Conservation (phyloP, 37 sponge, comb jelly and placozoan genomes). For the Tethya wilhelma region DNA sequence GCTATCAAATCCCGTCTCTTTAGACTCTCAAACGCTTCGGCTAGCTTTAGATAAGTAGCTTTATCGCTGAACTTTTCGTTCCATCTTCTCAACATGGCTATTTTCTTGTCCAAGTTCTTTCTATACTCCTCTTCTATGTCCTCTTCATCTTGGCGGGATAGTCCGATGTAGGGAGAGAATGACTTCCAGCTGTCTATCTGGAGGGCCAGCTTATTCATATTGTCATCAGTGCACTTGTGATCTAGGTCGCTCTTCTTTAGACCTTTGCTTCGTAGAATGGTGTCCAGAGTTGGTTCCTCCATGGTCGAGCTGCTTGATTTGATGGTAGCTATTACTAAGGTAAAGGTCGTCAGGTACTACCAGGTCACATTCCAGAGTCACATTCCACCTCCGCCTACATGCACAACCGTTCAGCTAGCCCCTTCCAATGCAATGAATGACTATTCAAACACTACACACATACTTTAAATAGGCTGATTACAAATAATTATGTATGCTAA, state of each 20-base stretch:
- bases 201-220: background rate
- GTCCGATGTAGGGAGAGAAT: constrained; percentile 8
- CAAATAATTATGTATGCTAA: too few relatives aligned
- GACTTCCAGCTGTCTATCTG: background rate
- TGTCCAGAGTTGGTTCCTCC: constrained; percentile 4
- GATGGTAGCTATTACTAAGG: too few relatives aligned
- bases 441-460: too few relatives aligned
- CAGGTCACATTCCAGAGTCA: too few relatives aligned
- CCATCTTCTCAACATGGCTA: constrained; percentile 15
- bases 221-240: background rate
- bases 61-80: constrained; percentile 1
- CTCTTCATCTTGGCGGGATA: constrained; percentile 8
- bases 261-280: background rate
- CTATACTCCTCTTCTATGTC: background rate
- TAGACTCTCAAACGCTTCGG: constrained; percentile 7
- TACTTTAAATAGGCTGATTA: too few relatives aligned
- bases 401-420: too few relatives aligned
- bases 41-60: constrained; percentile 14
- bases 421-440: too few relatives aligned
- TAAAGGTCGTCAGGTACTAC: too few relatives aligned
- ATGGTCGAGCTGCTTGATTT: too few relatives aligned
- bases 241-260: background rate
- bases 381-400: too few relatives aligned
- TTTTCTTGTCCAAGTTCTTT: constrained; percentile 2
- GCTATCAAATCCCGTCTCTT: constrained; percentile 5